phyloP scores from a whole-genome alignment of 2,888 invertebrate species.

The Liposcelis brunnea region DNA sequence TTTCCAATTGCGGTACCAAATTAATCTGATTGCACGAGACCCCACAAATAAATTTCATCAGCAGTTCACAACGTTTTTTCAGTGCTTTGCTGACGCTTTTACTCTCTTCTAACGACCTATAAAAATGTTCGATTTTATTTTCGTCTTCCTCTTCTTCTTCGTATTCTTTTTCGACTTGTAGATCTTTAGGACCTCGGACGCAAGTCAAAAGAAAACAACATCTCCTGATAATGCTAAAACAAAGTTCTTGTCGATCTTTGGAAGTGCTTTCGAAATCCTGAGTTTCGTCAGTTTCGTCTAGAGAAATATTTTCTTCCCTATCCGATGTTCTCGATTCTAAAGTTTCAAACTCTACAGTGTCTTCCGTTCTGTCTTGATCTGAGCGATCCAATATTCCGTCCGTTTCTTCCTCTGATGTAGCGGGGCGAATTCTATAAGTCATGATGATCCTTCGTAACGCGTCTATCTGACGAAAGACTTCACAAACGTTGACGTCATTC shows the following conservation, averaged over 20 bases:
- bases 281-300: conserved; percentile 13
- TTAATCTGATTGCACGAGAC: no score
- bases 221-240: conserved; percentile 29
- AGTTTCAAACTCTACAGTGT: conserved; percentile 1
- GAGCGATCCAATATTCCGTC: no score
- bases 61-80: no score
- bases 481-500: not conserved
- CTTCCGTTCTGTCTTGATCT: no score
- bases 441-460: no score
- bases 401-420: no score
- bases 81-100: no score
- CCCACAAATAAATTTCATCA: no score
- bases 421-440: no score
- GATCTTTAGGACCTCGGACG: conserved; percentile 26
- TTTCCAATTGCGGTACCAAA: no score
- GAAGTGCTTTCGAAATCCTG: conserved; percentile 13
- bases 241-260: conserved; percentile 22
- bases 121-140: conserved; percentile 12
- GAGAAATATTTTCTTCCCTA: conserved; percentile 4
- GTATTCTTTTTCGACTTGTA: conserved; percentile 17
- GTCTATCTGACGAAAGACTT: no score
- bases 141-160: conserved; percentile 12
- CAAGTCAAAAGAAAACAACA: conserved; percentile 33
- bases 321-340: conserved; percentile 10
- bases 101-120: no score